phyloP scores from a whole-genome alignment of 2,888 invertebrate species.

The Diarsia brunnea region DNA sequence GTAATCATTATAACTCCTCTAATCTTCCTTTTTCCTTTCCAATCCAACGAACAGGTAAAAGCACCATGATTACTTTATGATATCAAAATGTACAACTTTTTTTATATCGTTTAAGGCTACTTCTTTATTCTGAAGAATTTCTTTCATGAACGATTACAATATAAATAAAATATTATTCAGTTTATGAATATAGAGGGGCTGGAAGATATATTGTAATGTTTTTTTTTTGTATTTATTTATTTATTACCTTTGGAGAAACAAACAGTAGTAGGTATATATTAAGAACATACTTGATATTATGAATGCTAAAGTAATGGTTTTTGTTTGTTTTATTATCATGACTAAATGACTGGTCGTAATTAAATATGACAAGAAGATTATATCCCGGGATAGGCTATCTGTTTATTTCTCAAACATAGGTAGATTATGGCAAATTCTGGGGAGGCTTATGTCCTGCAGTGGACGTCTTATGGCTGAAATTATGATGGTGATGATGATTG shows the following conservation, averaged over 20 bases:
- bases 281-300: no score
- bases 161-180: conserved; percentile 41
- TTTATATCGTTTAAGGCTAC: conserved; percentile 39
- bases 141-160: conserved; percentile 40
- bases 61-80: conserved; percentile 28
- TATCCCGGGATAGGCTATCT: no score
- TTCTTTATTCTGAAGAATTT: conserved; percentile 51
- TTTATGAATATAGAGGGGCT: neutral
- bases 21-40: conserved; percentile 2
- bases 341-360: no score
- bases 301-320: no score
- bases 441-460: no score
- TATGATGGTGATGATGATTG: no score
- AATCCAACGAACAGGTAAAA: conserved; percentile 18
- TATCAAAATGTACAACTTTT: conserved; percentile 45
- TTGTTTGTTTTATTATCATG: no score
- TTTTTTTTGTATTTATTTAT: neutral
- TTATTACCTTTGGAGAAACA: neutral
- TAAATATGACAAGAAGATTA: no score
- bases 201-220: conserved; percentile 7
- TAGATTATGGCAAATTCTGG: no score
- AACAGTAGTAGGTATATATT: neutral
- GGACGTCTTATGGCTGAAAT: no score
- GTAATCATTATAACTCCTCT: neutral
- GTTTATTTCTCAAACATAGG: no score